Evolutionary conservation across 2,888 invertebrate species (phyloP).

Genomic region (Yponomeuta evonymella): DNA sequence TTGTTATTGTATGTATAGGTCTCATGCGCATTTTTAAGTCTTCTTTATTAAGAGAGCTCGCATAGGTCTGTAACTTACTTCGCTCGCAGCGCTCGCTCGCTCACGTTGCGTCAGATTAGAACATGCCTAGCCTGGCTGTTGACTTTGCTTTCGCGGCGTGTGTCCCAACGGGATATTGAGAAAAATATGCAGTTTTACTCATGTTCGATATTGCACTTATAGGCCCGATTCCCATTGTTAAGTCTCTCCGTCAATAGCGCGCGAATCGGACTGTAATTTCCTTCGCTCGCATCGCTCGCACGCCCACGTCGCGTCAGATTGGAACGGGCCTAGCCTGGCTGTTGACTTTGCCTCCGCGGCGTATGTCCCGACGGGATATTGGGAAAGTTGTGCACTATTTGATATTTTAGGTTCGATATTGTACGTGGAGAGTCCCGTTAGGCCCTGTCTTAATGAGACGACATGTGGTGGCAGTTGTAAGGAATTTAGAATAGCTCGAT

Average conservation of each 20-base stretch:
- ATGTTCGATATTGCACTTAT: neutral
- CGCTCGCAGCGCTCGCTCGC: no score
- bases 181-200: neutral
- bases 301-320: no score
- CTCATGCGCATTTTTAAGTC: no score
- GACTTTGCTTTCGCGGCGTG: neutral
- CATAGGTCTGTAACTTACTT: no score
- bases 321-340: neutral
- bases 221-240: no score
- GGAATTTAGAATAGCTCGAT: no score
- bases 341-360: neutral
- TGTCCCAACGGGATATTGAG: neutral
- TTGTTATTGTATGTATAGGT: neutral
- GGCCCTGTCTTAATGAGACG: neutral
- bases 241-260: no score
- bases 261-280: no score
- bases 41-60: no score
- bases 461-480: neutral
- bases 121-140: neutral
- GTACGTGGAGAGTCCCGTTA: neutral
- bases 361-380: neutral
- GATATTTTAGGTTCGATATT: conserved; percentile 1
- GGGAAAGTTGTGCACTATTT: neutral
- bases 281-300: no score
- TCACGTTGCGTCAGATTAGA: no score